Conservation (phyloP, 1,140 invertebrate genomes). For the Brachionus plicatilis region DNA sequence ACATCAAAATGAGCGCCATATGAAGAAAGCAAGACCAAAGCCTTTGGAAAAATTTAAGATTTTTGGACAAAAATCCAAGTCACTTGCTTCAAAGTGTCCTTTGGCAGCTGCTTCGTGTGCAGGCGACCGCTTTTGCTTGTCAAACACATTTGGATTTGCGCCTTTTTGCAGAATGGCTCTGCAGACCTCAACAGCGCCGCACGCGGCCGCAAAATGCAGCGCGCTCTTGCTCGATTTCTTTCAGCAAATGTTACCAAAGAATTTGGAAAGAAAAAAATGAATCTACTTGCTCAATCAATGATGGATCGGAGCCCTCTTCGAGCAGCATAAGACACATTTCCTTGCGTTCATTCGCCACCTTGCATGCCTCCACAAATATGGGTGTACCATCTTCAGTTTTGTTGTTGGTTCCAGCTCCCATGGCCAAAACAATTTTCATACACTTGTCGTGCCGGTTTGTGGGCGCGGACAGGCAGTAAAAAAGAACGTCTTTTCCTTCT, state of each 20-base stretch:
- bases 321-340: constrained; percentile 51
- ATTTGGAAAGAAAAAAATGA: background rate
- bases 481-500: constrained; percentile 56
- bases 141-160: constrained; percentile 48
- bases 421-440: constrained; percentile 48
- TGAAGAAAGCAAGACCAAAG: constrained; percentile 46
- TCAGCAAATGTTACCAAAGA: background rate
- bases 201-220: constrained; percentile 52
- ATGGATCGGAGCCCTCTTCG: constrained; percentile 52
- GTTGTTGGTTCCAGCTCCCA: constrained; percentile 54
- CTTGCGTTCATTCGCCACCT: constrained; percentile 52
- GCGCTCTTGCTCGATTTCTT: constrained; percentile 46
- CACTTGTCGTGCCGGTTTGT: constrained; percentile 53
- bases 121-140: constrained; percentile 49
- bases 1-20: constrained; percentile 54
- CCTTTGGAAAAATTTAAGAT: background rate
- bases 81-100: constrained; percentile 45
- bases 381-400: constrained; percentile 49
- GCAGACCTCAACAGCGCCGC: constrained; percentile 51
- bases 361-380: constrained; percentile 53
- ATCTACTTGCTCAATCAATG: constrained; percentile 48
- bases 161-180: constrained; percentile 49
- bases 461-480: constrained; percentile 51
- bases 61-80: background rate
- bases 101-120: constrained; percentile 53